These are phyloP conservation scores for Leptatherina wallacei DNA, from an alignment of 2,797 vertebrate genomes.

Conservation along the genomic window DNA sequence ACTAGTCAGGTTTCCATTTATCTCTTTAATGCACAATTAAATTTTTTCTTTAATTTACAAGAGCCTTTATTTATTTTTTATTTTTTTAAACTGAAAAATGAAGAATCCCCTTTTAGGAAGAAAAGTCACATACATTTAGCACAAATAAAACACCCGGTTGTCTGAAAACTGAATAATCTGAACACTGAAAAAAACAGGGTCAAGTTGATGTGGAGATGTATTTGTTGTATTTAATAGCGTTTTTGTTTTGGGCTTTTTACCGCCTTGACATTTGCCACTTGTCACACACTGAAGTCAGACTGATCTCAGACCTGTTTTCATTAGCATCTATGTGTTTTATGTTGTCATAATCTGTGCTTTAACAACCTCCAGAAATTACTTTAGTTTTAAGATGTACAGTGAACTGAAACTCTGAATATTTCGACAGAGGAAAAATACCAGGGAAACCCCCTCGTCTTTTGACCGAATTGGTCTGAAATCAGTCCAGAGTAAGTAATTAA, in stretches of 20 bases:
- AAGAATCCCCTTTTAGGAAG: not conserved
- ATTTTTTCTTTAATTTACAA: not conserved
- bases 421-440: not conserved
- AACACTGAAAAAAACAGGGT: not conserved
- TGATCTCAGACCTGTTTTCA: not conserved
- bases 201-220: not conserved
- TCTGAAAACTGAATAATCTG: not conserved
- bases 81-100: too few species aligned
- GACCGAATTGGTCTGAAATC: slow-evolving; percentile 15
- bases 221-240: not conserved
- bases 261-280: not conserved
- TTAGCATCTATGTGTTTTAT: not conserved
- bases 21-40: not conserved
- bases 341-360: not conserved
- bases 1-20: not conserved
- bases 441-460: slow-evolving; percentile 21
- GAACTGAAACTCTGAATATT: not conserved
- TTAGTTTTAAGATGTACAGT: not conserved
- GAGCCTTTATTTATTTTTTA: not conserved
- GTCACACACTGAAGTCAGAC: not conserved
- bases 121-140: not conserved
- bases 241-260: not conserved
- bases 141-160: not conserved
- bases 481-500: slow-evolving; percentile 31
- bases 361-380: not conserved